Evolutionary conservation across 2,888 invertebrate genomes (phyloP).

Genomic region (Scaptomyza cyrtandrae): DNA sequence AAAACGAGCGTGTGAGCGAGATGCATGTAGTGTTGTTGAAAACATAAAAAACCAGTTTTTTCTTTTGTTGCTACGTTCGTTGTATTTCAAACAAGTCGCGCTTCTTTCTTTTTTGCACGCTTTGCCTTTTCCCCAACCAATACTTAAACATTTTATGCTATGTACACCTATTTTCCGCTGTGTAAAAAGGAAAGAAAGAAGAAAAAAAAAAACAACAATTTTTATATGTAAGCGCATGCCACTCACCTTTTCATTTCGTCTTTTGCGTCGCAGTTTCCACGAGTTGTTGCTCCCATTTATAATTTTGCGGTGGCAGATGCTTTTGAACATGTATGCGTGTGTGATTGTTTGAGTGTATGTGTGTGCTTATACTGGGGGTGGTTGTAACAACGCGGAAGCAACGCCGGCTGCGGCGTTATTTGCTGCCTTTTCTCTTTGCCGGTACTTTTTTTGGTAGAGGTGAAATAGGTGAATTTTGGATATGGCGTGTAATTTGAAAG

Average conservation of each 20-base stretch:
- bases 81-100: slow-evolving; percentile 72
- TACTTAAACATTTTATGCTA: slow-evolving; percentile 53
- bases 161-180: slow-evolving; percentile 53
- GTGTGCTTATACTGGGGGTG: slow-evolving; percentile 41
- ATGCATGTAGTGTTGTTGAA: slow-evolving; percentile 35
- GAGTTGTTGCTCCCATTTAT: slow-evolving; percentile 77
- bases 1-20: slow-evolving; percentile 51
- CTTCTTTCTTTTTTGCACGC: slow-evolving; percentile 67
- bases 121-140: slow-evolving; percentile 48
- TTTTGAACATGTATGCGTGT: slow-evolving; percentile 32
- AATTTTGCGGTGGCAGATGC: slow-evolving; percentile 66
- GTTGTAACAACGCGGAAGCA: slow-evolving; percentile 47
- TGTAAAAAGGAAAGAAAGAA: slow-evolving; percentile 23
- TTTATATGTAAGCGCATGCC: slow-evolving; percentile 58
- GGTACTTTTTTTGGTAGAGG: slow-evolving; percentile 4
- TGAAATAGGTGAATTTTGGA: background rate
- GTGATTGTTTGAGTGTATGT: slow-evolving; percentile 10
- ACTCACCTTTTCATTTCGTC: slow-evolving; percentile 68
- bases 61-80: slow-evolving; percentile 44
- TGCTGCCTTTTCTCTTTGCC: slow-evolving; percentile 21
- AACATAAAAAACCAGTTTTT: slow-evolving; percentile 69
- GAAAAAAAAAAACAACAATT: slow-evolving; percentile 20
- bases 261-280: slow-evolving; percentile 71
- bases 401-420: slow-evolving; percentile 44
- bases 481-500: background rate